Conservation (phyloP, 2,113 vertebrate species). For the Bubo scandiacus region DNA sequence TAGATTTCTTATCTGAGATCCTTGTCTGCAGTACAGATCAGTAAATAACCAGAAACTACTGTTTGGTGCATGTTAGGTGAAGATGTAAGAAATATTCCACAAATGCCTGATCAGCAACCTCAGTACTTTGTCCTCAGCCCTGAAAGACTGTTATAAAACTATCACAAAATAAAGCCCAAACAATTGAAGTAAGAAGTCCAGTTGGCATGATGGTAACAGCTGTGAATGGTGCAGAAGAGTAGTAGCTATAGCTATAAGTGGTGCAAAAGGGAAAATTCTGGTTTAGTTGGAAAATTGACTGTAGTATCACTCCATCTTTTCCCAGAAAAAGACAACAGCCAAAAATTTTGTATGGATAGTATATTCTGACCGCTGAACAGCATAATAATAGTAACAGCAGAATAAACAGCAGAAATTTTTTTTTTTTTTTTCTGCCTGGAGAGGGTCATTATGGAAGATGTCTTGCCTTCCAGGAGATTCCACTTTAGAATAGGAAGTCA, state of each 20-base stretch:
- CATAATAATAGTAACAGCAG: background rate
- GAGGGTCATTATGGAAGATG: background rate
- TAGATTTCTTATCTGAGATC: background rate
- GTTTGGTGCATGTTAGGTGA: background rate
- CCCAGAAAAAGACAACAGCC: background rate
- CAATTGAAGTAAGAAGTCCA: background rate
- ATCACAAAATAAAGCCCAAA: background rate
- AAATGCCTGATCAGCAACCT: background rate
- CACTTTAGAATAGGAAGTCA: background rate
- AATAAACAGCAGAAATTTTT: background rate
- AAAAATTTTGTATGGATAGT: background rate
- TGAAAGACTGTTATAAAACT: background rate
- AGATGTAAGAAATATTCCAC: background rate
- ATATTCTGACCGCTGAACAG: background rate
- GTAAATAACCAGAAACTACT: background rate
- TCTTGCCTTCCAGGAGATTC: background rate
- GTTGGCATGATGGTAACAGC: background rate
- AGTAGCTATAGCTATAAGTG: background rate
- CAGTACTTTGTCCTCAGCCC: background rate
- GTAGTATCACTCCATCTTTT: background rate
- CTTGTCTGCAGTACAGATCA: background rate
- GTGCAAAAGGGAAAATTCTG: background rate
- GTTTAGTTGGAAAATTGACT: background rate
- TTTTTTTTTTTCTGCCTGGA: background rate
- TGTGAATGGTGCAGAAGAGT: background rate